A percentile compares a stretch with the other conserved stretches of the same genome.
These are phyloP conservation scores for Neopipo cinnamomea DNA, from an alignment of 2,113 vertebrate genomes.

Conservation along the genomic window DNA sequence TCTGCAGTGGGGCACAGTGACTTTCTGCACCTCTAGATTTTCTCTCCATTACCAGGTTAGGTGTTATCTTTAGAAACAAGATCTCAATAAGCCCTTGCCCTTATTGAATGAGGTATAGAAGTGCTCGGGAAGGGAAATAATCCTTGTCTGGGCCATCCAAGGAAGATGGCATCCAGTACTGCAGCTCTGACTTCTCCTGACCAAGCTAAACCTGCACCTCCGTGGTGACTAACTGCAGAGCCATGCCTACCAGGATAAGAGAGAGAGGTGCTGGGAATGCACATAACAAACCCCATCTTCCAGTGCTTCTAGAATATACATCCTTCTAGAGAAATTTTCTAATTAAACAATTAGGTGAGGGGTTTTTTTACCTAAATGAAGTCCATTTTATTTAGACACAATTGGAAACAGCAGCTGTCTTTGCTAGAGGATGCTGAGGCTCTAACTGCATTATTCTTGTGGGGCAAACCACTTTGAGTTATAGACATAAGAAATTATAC, in stretches of 20 bases:
- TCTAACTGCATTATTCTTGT: neutral
- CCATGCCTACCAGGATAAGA: neutral
- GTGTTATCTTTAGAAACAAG: neutral
- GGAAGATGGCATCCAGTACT: neutral
- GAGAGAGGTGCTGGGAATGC: neutral
- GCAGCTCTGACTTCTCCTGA: neutral
- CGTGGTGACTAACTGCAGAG: neutral
- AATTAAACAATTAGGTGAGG: neutral
- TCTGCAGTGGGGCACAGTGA: neutral
- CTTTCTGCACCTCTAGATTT: neutral
- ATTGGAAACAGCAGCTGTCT: neutral
- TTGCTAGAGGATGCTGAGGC: neutral
- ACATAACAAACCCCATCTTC: neutral
- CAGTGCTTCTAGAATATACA: neutral
- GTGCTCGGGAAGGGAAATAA: neutral
- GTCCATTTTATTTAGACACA: neutral
- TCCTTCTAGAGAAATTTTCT: neutral
- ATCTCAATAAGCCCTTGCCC: neutral
- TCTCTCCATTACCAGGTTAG: neutral
- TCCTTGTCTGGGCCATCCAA: neutral
- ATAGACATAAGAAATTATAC: neutral
- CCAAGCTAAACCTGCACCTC: neutral
- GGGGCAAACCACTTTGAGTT: neutral
- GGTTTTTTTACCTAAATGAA: accelerated
- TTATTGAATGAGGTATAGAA: neutral